A percentile compares a stretch with the other conserved stretches of the same genome.
These are phyloP conservation scores for Drosophila malerkotliana DNA, from an alignment of 1,140 invertebrate species.

Conservation along the genomic window DNA sequence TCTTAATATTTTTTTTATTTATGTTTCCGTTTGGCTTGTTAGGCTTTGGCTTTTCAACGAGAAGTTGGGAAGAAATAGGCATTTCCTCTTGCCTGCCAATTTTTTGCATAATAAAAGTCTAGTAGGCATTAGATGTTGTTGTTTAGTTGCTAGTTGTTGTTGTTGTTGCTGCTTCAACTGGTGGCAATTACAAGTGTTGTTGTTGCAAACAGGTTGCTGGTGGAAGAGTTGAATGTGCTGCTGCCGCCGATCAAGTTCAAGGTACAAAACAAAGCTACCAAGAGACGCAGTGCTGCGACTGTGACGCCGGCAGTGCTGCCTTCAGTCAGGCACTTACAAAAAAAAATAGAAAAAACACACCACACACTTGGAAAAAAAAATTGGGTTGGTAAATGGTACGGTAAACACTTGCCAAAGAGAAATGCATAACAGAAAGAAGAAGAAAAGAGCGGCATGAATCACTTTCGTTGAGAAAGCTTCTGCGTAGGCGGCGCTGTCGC, in stretches of 20 bases:
- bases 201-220: slow-evolving; percentile 67
- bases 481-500: slow-evolving; percentile 28
- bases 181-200: slow-evolving; percentile 63
- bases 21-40: neutral
- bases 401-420: slow-evolving; percentile 62
- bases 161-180: slow-evolving; percentile 22
- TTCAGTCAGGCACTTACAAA: neutral
- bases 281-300: neutral
- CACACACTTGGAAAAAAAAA: slow-evolving; percentile 11
- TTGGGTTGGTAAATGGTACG: slow-evolving; percentile 49
- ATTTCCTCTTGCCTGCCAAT: slow-evolving; percentile 55
- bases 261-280: slow-evolving; percentile 42
- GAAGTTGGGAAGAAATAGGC: slow-evolving; percentile 16
- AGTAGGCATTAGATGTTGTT: slow-evolving; percentile 13
- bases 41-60: slow-evolving; percentile 4
- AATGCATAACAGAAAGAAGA: slow-evolving; percentile 56
- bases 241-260: slow-evolving; percentile 70
- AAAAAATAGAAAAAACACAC: slow-evolving; percentile 7
- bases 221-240: slow-evolving; percentile 66
- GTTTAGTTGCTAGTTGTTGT: slow-evolving; percentile 10
- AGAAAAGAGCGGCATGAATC: slow-evolving; percentile 55
- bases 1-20: neutral
- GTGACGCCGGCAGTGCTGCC: neutral
- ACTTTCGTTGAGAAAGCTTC: slow-evolving; percentile 80
- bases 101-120: slow-evolving; percentile 66